Evolutionary conservation across 1,140 invertebrate species (phyloP), one percentile per base, ranked within the genome.

Genomic region (Penaeus indicus): DNA sequence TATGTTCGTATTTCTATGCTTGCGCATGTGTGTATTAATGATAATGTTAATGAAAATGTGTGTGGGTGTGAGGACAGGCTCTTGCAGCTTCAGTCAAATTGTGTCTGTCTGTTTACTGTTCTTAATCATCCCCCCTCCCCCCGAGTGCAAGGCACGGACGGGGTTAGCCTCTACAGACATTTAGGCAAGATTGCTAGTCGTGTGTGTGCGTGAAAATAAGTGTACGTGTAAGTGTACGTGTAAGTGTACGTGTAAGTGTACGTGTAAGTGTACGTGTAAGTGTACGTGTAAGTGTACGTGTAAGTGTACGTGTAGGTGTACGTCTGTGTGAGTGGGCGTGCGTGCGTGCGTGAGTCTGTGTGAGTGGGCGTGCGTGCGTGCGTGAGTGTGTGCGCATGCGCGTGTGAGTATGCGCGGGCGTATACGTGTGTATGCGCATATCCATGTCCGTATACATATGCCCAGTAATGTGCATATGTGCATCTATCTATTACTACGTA

Each of bases 311-410:
- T 13, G 47, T 54, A 10, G 3, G 67, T 69, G 19, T 69, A 11
- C 11, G 67, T 69, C 0, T 69, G 19, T 21, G 67, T 69, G 19
- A 10, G 19, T 69, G 67, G 67, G 62, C 67, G 62, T 84, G 81
- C 67, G 62, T 84, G 62, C 67, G 81, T 84, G 81, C 67, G 54
- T 82, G 80, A 62, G 80, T 82, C 2, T 82, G 61, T 61, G 19
- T 82, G 19, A 62, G 61, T 10, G 61, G 62, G 18, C 62, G 61
- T 82, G 19, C 27, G 61, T 61, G 80, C n/a, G 10, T 1, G 67
- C 19, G 67, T 69, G 67, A 1, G 10, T 69, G 67, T 69, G 67
- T 69, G 19, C 0, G 67, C 19, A 11, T 69, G 67, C 19, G 67
- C 19, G 19, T 18, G 67, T 69, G 19, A 10, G 19, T 18, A 11